A percentile compares a stretch with the other conserved stretches of the same genome.
phyloP scores from a whole-genome alignment of 37 sponge, comb jelly and placozoan species.

The Crambe crambe region DNA sequence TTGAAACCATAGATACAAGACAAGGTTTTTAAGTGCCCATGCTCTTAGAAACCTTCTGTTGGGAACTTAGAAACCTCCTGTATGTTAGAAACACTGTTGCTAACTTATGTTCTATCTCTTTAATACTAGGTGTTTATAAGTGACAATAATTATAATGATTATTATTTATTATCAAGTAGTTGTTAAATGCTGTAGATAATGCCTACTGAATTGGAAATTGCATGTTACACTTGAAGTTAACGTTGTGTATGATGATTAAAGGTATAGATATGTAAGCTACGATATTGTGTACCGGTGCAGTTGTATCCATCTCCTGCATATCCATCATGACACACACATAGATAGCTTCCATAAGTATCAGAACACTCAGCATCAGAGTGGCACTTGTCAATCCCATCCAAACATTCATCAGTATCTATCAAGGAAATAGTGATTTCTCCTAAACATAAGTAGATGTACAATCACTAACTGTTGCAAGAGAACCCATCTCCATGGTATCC shows the following conservation, averaged over 20 bases:
- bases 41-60: too few species aligned
- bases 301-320: constrained; percentile 1
- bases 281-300: neutral
- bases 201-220: too few species aligned
- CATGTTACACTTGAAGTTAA: too few species aligned
- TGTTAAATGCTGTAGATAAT: too few species aligned
- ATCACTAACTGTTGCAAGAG: neutral
- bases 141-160: constrained; percentile 39
- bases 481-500: constrained; percentile 1
- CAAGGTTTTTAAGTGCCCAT: too few species aligned
- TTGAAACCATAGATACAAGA: too few species aligned
- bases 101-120: too few species aligned
- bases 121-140: constrained; percentile 11
- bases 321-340: constrained; percentile 16
- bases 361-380: constrained; percentile 1
- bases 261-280: neutral
- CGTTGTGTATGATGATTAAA: too few species aligned
- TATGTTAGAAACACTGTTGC: too few species aligned
- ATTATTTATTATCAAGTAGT: constrained; percentile 30
- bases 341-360: constrained; percentile 22
- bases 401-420: constrained; percentile 53
- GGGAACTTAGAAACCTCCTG: too few species aligned
- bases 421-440: neutral
- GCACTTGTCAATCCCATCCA: neutral
- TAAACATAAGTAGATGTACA: neutral